These are phyloP conservation scores for Saccostrea glomerata DNA, from an alignment of 1,140 invertebrate genomes.

Conservation along the genomic window DNA sequence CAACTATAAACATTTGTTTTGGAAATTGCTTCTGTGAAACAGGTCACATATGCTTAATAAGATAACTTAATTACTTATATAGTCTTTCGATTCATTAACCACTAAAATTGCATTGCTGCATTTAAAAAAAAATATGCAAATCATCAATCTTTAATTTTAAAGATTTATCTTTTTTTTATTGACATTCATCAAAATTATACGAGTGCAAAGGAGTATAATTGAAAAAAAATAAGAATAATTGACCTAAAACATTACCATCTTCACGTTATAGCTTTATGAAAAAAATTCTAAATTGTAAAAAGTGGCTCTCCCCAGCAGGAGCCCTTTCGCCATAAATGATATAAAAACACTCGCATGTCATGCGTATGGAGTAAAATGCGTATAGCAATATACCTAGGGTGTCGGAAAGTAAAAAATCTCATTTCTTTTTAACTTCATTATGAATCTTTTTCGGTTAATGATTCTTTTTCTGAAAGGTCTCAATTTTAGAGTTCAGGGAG, in stretches of 20 bases:
- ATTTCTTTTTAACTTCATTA: slow-evolving; percentile 2
- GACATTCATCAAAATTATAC: too few species aligned
- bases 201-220: too few species aligned
- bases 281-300: background rate
- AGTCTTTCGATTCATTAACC: too few species aligned
- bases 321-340: background rate
- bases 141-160: too few species aligned
- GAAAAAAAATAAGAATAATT: background rate
- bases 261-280: background rate
- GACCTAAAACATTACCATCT: background rate
- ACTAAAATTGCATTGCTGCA: too few species aligned
- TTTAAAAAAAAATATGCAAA: too few species aligned
- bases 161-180: too few species aligned
- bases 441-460: slow-evolving; percentile 18
- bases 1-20: too few species aligned
- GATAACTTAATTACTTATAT: too few species aligned
- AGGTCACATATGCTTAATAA: too few species aligned
- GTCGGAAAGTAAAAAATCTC: slow-evolving; percentile 7
- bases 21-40: too few species aligned
- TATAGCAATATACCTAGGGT: slow-evolving; percentile 22
- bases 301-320: background rate
- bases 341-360: slow-evolving; percentile 20
- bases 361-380: background rate
- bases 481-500: background rate
- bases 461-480: background rate